Percentiles rank a stretch among this genome's conserved stretches.
Conservation (phyloP, 2,888 invertebrate species). For the Allolobophora icterica region DNA sequence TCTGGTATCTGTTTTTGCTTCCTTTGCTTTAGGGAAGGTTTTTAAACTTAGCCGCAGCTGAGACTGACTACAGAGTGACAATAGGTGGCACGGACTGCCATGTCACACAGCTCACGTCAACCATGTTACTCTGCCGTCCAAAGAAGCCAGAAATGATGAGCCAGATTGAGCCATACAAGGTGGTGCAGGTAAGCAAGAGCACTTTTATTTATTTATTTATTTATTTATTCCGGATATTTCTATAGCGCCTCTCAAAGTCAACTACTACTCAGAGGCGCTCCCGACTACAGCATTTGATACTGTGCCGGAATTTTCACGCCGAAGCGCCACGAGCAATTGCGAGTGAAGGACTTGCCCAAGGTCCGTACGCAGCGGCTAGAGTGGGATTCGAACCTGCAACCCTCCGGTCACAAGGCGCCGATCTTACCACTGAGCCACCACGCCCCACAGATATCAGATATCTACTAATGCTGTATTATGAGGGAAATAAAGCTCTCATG, state of each 20-base stretch:
- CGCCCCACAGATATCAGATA: too few species aligned
- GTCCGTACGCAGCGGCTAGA: too few species aligned
- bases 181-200: background rate
- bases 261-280: too few species aligned
- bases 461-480: background rate
- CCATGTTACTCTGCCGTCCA: conserved; percentile 37
- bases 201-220: background rate
- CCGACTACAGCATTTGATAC: too few species aligned
- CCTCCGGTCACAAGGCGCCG: too few species aligned
- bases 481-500: background rate
- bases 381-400: too few species aligned
- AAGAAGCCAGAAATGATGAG: background rate
- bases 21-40: background rate
- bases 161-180: conserved; percentile 5
- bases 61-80: conserved; percentile 36
- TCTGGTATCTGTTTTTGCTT: background rate
- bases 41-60: background rate
- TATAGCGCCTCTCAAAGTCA: too few species aligned
- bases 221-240: too few species aligned
- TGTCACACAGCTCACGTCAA: conserved; percentile 39
- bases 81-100: conserved; percentile 41
- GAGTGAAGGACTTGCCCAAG: too few species aligned
- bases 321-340: too few species aligned
- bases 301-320: too few species aligned
- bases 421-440: too few species aligned